Conservation (phyloP, 2,888 invertebrate species). For the Pycnomerus fuliginosus region DNA sequence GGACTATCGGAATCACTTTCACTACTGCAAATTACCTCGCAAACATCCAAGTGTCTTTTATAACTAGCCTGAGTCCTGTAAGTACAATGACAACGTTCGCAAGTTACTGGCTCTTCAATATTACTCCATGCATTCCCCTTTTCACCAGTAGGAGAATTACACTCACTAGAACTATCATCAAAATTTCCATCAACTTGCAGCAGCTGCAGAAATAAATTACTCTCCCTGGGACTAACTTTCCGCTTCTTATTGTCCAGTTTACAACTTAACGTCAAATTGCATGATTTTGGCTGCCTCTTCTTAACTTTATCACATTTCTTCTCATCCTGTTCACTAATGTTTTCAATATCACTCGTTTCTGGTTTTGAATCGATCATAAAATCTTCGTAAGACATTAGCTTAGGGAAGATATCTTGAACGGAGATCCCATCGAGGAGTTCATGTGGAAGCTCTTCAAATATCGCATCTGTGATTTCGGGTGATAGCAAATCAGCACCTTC, state of each 20-base stretch:
- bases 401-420: slow-evolving; percentile 81
- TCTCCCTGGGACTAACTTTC: slow-evolving; percentile 55
- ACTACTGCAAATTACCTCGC: slow-evolving; percentile 77
- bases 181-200: slow-evolving; percentile 60
- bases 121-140: slow-evolving; percentile 48
- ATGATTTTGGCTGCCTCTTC: slow-evolving; percentile 65
- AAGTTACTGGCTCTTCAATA: slow-evolving; percentile 76
- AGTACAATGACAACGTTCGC: slow-evolving; percentile 83
- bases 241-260: slow-evolving; percentile 71
- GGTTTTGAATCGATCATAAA: slow-evolving; percentile 61
- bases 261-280: slow-evolving; percentile 68
- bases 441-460: slow-evolving; percentile 81
- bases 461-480: slow-evolving; percentile 84
- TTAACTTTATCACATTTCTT: slow-evolving; percentile 55
- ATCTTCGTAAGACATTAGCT: slow-evolving; percentile 69
- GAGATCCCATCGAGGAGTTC: slow-evolving; percentile 81
- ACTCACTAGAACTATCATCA: slow-evolving; percentile 56
- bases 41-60: slow-evolving; percentile 73
- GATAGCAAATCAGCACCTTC: slow-evolving; percentile 77
- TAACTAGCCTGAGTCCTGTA: slow-evolving; percentile 81
- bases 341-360: slow-evolving; percentile 53
- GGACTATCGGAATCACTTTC: slow-evolving; percentile 74
- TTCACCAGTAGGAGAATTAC: slow-evolving; percentile 52
- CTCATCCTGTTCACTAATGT: slow-evolving; percentile 57
- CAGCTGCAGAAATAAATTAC: slow-evolving; percentile 53